Base-by-base conservation (phyloP, 2,113 vertebrate genomes). In the Tylochromis polylepis region DNA sequence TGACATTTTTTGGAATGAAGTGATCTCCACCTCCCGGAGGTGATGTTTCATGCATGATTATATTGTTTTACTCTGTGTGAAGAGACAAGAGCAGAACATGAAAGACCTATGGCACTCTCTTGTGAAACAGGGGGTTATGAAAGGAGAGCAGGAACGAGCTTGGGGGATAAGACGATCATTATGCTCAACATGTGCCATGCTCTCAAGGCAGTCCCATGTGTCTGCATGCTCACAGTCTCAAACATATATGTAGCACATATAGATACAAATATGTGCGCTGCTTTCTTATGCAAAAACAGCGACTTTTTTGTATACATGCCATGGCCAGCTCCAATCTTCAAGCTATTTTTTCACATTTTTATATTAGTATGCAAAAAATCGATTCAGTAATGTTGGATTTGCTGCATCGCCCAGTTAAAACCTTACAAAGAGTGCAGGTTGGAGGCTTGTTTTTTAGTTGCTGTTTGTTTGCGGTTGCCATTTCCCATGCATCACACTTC, bases 31-130 rank as follows among this genome's bases (percentile, higher is more conserved):
- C 91, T 94, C 95, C 94, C 93, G 6, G 59, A 93, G 94, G 94
- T 94, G 92, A 84, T 92, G 93, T 95, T 95, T 95, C 93, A 93
- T 94, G 95, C 95, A 93, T 94, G 94, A 95, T 96, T 94, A 94
- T 94, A 94, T 95, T 95, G 93, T 95, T 94, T 95, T 95, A 95
- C 91, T 91, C 93, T 77, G 91, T 95, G 91, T 91, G 93, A 92
- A 88, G 89, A 94, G 91, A 93, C 91, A 87, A 90, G 91, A 93
- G 93, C 72, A 81, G 79, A 91, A 93, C 95, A 95, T 95, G 94
- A 96, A 96, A 96, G 94, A 95, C 93, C 93, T 90, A 87, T 94
- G 89, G 91, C 91, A 92, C 94, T 95, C 89, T 93, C 92, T 92
- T 92, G 92, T 92, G 94, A 84, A 94, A 92, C 92, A 59, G 91